Base-by-base conservation (phyloP, 2,888 invertebrate species). In the Ctena decussata region DNA sequence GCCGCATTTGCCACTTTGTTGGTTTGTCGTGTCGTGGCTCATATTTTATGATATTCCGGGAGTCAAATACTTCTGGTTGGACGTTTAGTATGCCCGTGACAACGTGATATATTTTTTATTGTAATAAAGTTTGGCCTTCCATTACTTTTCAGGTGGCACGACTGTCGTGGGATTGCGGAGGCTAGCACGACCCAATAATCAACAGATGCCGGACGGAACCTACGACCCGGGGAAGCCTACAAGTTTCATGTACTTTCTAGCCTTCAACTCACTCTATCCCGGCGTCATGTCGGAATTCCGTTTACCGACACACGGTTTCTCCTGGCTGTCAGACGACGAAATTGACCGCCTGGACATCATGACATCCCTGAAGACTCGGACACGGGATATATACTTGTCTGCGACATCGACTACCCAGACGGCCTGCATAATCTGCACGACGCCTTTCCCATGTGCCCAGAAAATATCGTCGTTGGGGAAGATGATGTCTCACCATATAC, bases 401-500 rank as follows among this genome's bases (percentile, higher is more conserved):
- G 11, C 24, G 77, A 77, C 32, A 18, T 77, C 39, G 41, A 41
- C 18, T 60, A 65, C 11, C 77, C 77, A 0, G 69, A 21, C 18
- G 65, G 65, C 6, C 11, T 65, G 2, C 77, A 77, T 37, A 53
- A 77, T n/a, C 8, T 60, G 11, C 69, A 65, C 39, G 77, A 77
- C 77, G 32, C 12, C 3, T 77, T 77, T 24, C 77, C 77, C 0
- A 21, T 77, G 44, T 41, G 41, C 21, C 65, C 77, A 18, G 77
- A 77, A 60, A 60, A 77, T 18, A 24, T 77, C 1, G n/a, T 35
- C 21, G 18, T 77, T 0, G 27, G 32, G 2, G 37, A 3, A 30
- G 69, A 60, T 30, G 65, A 77, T 27, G 35, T 77, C 11, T 77
- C 77, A 44, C 32, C 11, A 41, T 77, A 77, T 21, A 65, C 77